Conservation (phyloP, 1,140 invertebrate genomes). For the Periplaneta americana region DNA sequence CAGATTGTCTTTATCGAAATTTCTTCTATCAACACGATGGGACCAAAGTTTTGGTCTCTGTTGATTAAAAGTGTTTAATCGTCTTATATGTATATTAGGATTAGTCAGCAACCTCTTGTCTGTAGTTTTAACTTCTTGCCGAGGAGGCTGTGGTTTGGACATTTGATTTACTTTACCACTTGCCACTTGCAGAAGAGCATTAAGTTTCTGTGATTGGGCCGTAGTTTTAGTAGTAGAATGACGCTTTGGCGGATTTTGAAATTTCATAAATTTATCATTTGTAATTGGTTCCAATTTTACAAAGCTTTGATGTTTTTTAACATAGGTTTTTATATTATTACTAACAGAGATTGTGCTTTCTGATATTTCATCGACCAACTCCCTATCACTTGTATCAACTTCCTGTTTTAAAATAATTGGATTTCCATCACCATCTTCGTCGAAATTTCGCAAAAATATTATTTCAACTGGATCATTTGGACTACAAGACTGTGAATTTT, state of each 20-base stretch:
- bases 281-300: background rate
- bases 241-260: background rate
- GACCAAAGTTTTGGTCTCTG: background rate
- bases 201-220: background rate
- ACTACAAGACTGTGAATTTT: background rate
- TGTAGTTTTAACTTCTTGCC: background rate
- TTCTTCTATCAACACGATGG: conserved; percentile 2
- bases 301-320: background rate
- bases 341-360: background rate
- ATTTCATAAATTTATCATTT: background rate
- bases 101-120: background rate
- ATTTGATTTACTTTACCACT: conserved; percentile 1
- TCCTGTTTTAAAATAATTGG: background rate
- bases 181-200: background rate
- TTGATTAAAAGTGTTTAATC: background rate
- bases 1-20: background rate
- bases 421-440: background rate
- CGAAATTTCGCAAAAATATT: conserved; percentile 6
- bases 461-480: background rate
- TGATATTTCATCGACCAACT: background rate
- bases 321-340: background rate
- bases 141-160: background rate
- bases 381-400: background rate
- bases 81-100: background rate
- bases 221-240: background rate